Base-by-base conservation (phyloP, 2,888 invertebrate species). In the Drosophila austrosaltans region DNA sequence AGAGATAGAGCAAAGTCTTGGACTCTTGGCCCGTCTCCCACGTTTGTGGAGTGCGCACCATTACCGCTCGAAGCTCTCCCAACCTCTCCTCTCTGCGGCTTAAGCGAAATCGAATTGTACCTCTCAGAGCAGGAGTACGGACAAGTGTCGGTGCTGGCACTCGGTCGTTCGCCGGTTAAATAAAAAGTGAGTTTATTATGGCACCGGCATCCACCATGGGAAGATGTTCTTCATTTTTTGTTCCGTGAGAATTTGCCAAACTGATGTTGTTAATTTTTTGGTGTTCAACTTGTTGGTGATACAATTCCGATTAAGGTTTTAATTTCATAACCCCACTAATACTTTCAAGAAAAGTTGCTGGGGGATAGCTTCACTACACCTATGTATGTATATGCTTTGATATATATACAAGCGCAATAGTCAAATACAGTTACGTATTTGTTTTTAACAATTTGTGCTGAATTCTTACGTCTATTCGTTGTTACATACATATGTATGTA, bases 131-230 rank as follows among this genome's bases (percentile, higher is more conserved):
- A 67, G 71, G 57, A 62, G 57, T 65, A 77, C 75, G 74, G 63
- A 59, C 79, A 80, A 73, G 66, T 76, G 70, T 69, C 62, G 62
- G 32, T 61, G 59, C 53, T 57, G n/a, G 25, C 40, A 63, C 63
- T 71, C 71, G 56, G 70, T 69, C 77, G 63, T 53, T 83, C 74
- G 77, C 80, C 75, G 80, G 80, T 88, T 86, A 65, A 78, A 82
- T 86, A 65, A 78, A 82, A 86, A 80, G 66, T 78, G 73, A 83
- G 76, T 83, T 83, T 83, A 83, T 85, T 83, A 75, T 87, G 79
- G 75, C 88, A 76, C 74, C 86, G 86, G 74, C 83, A 77, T 79
- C 69, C 86, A 75, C 7, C 73, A 75, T 70, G 81, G 69, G 60
- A 75, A 71, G 75, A 72, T 79, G 82, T 72, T 53, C 53, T 53